Percentiles rank a stretch among this genome's conserved stretches.
Evolutionary conservation across 2,113 vertebrate species (phyloP).

Genomic region (Charadrius vociferus): DNA sequence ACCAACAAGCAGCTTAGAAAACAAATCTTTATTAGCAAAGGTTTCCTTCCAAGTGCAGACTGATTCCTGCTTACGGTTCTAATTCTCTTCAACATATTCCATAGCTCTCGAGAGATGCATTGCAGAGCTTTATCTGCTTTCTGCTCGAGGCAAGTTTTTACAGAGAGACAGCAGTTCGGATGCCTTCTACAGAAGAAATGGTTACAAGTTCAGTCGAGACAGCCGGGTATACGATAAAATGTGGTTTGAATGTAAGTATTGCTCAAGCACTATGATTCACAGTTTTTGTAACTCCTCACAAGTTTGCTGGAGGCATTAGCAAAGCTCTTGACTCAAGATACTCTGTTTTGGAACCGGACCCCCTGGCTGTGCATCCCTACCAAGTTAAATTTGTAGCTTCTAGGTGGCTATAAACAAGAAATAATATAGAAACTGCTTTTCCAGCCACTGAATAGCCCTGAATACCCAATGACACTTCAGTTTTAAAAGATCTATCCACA

Average conservation of each 20-base stretch:
- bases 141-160: not conserved
- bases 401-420: constrained; percentile 21
- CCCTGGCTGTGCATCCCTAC: not conserved
- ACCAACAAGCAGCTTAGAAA: constrained; percentile 17
- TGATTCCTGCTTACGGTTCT: constrained; percentile 13
- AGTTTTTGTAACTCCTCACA: constrained; percentile 9
- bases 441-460: not conserved
- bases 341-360: not conserved
- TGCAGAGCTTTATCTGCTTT: not conserved
- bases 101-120: not conserved
- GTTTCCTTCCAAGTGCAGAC: constrained; percentile 25
- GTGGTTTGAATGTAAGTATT: constrained; percentile 9
- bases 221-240: not conserved
- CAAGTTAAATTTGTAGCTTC: constrained; percentile 10
- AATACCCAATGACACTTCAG: constrained; percentile 41
- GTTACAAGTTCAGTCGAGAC: constrained; percentile 5
- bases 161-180: not conserved
- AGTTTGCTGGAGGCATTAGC: constrained; percentile 41
- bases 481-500: not conserved
- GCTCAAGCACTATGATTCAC: constrained; percentile 31
- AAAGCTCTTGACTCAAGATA: constrained; percentile 24
- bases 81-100: not conserved
- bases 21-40: constrained; percentile 1
- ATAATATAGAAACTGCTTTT: constrained; percentile 1
- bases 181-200: not conserved